phyloP scores from a whole-genome alignment of 2,888 invertebrate genomes.

The Anoncus sp. region DNA sequence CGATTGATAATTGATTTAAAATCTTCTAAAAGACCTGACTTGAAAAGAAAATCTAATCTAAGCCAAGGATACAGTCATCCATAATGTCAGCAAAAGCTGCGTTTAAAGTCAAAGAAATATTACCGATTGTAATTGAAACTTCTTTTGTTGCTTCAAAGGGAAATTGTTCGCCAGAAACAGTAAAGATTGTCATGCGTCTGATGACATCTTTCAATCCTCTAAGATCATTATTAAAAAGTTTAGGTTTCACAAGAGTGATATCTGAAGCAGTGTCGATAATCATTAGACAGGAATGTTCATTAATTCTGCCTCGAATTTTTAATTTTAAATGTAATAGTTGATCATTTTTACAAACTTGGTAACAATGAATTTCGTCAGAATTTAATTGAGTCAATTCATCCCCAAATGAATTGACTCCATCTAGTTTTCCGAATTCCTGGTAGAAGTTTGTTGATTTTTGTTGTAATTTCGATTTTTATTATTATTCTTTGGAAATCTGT shows the following conservation, averaged over 20 bases:
- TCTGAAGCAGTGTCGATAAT: too few species aligned
- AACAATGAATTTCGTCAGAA: not conserved
- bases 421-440: too few species aligned
- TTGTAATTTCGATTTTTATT: too few species aligned
- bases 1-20: slow-evolving; percentile 2
- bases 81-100: slow-evolving; percentile 1
- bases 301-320: not conserved
- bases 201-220: too few species aligned
- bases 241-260: too few species aligned
- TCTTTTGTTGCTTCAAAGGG: not conserved
- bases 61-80: slow-evolving; percentile 3
- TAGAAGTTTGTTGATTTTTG: too few species aligned
- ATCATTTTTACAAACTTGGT: too few species aligned
- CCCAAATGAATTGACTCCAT: not conserved
- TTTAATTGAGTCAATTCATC: not conserved
- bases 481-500: too few species aligned
- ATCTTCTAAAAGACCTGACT: slow-evolving; percentile 9
- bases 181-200: too few species aligned
- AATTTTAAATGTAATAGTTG: not conserved
- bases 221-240: too few species aligned
- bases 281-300: too few species aligned
- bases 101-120: not conserved
- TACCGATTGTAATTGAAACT: not conserved
- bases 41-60: slow-evolving; percentile 3
- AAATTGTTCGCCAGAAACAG: slow-evolving; percentile 2